phyloP scores from a whole-genome alignment of 2,797 vertebrate species.

The Eulemur albifrons region DNA sequence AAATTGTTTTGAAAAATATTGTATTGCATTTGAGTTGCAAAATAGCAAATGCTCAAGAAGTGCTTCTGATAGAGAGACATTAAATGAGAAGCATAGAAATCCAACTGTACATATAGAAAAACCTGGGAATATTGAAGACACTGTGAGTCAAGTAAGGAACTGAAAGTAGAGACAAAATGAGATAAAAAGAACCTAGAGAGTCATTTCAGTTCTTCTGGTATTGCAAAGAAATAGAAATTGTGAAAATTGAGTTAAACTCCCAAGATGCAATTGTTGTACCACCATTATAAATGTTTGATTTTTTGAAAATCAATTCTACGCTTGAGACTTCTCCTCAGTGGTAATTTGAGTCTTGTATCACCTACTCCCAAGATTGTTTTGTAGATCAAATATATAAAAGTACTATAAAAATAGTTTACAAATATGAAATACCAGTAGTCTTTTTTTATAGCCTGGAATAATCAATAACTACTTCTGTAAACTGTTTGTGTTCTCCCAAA shows the following conservation, averaged over 20 bases:
- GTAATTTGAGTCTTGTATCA: not conserved
- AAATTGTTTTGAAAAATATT: not conserved
- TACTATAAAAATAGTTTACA: not conserved
- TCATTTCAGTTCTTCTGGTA: not conserved
- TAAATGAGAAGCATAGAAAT: not conserved
- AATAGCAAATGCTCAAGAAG: not conserved
- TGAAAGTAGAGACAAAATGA: not conserved
- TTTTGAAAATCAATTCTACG: not conserved
- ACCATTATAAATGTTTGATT: not conserved
- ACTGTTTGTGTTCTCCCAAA: not conserved
- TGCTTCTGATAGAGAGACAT: not conserved
- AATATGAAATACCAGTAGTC: not conserved
- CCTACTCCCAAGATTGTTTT: not conserved
- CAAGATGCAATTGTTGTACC: not conserved
- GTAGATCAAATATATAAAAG: not conserved
- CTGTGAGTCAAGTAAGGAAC: not conserved
- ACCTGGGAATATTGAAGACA: not conserved
- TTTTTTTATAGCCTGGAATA: not conserved
- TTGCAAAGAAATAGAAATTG: not conserved
- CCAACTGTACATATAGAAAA: not conserved
- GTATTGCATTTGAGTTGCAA: not conserved
- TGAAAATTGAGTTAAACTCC: not conserved
- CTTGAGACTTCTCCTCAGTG: not conserved
- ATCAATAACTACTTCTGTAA: not conserved
- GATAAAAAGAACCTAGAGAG: not conserved